phyloP scores from a whole-genome alignment of 23 tunicate species.

The Oikopleura albicans region DNA sequence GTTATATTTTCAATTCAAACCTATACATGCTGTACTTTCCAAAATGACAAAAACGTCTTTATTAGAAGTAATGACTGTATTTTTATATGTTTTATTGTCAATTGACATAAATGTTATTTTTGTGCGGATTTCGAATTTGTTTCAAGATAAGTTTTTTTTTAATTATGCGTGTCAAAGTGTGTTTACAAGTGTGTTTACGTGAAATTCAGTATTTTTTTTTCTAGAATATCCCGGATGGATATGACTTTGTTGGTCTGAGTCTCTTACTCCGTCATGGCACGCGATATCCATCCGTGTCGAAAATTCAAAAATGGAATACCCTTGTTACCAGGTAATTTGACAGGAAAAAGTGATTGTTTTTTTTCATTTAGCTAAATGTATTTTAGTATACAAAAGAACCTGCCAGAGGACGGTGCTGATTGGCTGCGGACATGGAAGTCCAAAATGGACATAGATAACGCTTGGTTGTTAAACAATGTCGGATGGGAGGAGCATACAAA shows the following conservation, averaged over 20 bases:
- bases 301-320: slow-evolving; percentile 1
- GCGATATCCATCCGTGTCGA: neutral
- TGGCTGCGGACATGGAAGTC: neutral
- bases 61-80: too few species aligned
- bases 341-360: neutral
- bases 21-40: too few species aligned
- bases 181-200: too few species aligned
- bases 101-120: too few species aligned
- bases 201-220: too few species aligned
- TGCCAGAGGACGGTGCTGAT: neutral
- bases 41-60: too few species aligned
- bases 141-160: too few species aligned
- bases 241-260: neutral
- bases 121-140: too few species aligned
- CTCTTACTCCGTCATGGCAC: slow-evolving; percentile 5
- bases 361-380: neutral
- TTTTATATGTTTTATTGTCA: too few species aligned
- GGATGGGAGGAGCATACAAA: neutral
- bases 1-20: too few species aligned
- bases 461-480: slow-evolving; percentile 4
- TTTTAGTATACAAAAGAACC: neutral
- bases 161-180: too few species aligned
- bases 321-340: neutral
- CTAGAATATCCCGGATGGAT: neutral
- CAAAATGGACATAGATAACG: neutral